Base-by-base conservation (phyloP, 2,113 vertebrate species). In the Anarrhichthys ocellatus region DNA sequence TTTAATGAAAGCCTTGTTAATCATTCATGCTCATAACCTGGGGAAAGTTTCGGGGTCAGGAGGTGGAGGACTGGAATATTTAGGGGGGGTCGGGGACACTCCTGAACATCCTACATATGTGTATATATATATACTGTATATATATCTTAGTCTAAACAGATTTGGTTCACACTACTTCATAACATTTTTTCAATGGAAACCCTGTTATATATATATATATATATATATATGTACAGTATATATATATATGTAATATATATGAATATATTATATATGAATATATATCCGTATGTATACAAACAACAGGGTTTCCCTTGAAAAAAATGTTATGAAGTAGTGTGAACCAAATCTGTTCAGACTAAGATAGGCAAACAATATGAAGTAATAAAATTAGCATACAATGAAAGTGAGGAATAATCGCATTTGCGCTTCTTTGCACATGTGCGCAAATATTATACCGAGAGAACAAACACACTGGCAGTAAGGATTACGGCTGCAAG, bases 351-450 rank as follows among this genome's bases (percentile, higher is more conserved):
- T 86, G 84, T 84, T 87, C 81, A 68, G 72, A 81, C 81, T 75
- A 74, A 88, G 88, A 92, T 89, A 87, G 36, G 59, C 87, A 87
- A 87, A 94, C 88, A 93, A 92, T 90, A 86, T 82, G 65, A 83
- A 88, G 85, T 92, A 93, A 94, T 93, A 92, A 87, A 93, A 94
- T 94, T 94, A 92, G 88, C 91, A 93, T 94, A 90, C 85, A 89
- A 87, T 73, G 54, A 86, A 93, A 89, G 81, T 72, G 63, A 80
- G 68, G 80, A 87, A 89, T 93, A 92, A 94, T 95, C 89, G 87
- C 81, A 93, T 89, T 92, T 92, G 69, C 79, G 79, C 86, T 89
- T 91, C 84, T 88, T 93, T 86, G 80, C 85, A 77, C 87, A 83
- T 73, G 81, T 7, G 78, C 75, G 73, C 82, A 87, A 91, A 89